phyloP scores from a whole-genome alignment of 1,140 invertebrate genomes.

The Drosophila santomea region DNA sequence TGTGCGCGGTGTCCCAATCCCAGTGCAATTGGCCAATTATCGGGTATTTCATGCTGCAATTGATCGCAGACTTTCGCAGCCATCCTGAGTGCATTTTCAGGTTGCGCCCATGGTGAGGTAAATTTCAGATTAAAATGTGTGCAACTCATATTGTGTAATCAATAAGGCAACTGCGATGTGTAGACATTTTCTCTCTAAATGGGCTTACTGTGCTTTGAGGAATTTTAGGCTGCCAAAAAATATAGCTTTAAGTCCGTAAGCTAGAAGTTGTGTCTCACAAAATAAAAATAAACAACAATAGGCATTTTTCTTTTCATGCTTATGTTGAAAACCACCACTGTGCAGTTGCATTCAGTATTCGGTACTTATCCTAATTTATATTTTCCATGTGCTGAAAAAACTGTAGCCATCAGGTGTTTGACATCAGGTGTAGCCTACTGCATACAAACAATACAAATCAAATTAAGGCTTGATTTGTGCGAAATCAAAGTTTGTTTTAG shows the following conservation, averaged over 20 bases:
- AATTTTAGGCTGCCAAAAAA: background rate
- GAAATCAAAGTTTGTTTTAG: background rate
- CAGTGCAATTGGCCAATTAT: slow-evolving; percentile 53
- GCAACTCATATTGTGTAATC: slow-evolving; percentile 15
- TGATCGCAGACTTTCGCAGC: slow-evolving; percentile 28
- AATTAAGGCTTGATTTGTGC: background rate
- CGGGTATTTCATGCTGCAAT: slow-evolving; percentile 36
- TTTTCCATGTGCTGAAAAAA: no score
- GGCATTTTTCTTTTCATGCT: no score
- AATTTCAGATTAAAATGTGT: slow-evolving; percentile 31
- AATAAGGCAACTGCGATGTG: slow-evolving; percentile 2
- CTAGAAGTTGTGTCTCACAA: no score
- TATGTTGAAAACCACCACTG: no score
- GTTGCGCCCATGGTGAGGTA: slow-evolving; percentile 22
- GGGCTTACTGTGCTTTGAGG: no score
- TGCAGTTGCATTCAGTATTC: no score
- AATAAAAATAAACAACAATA: no score
- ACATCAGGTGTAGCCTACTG: no score
- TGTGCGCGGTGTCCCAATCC: slow-evolving; percentile 36
- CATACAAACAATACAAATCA: background rate
- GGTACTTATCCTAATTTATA: no score
- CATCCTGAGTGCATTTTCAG: slow-evolving; percentile 18
- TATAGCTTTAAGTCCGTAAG: background rate
- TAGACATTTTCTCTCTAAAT: background rate
- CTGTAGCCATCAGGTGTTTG: no score